These are phyloP conservation scores for Colostygia pectinataria DNA, from an alignment of 2,888 invertebrate species.

Conservation along the genomic window DNA sequence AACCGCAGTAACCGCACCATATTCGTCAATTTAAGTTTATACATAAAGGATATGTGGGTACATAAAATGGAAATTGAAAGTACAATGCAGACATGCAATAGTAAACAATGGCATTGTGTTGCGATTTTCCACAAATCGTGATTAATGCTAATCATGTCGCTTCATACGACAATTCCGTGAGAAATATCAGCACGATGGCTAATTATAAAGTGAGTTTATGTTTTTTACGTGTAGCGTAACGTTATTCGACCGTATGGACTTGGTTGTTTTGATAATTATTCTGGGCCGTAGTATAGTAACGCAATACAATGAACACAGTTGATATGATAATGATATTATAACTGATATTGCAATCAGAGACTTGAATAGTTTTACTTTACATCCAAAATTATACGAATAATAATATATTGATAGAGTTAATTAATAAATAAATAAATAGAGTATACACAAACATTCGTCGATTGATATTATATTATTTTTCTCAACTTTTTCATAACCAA, in stretches of 20 bases:
- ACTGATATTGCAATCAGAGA: constrained; percentile 17
- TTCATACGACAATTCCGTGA: constrained; percentile 11
- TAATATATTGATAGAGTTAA: too few species aligned
- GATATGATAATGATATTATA: constrained; percentile 18
- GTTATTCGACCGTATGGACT: background rate
- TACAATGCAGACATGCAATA: constrained; percentile 14
- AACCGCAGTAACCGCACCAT: constrained; percentile 18
- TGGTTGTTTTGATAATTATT: constrained; percentile 8
- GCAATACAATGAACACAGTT: constrained; percentile 2
- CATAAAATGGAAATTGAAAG: constrained; percentile 13
- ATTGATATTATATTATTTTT: too few species aligned
- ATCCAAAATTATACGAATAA: too few species aligned
- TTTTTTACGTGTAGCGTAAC: background rate
- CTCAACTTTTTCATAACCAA: too few species aligned
- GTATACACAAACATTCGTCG: too few species aligned
- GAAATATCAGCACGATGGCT: constrained; percentile 6
- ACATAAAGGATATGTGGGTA: constrained; percentile 14
- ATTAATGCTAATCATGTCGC: constrained; percentile 3
- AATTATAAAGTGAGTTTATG: background rate
- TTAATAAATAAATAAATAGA: background rate
- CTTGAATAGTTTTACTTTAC: constrained; percentile 7
- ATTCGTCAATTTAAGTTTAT: constrained; percentile 6
- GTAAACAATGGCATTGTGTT: constrained; percentile 19
- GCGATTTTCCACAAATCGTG: constrained; percentile 19
- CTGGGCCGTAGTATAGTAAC: too few species aligned